Evolutionary conservation across 2,797 vertebrate genomes (phyloP), one percentile per base, ranked within the genome.

Genomic region (Leucoraja ocellata): DNA sequence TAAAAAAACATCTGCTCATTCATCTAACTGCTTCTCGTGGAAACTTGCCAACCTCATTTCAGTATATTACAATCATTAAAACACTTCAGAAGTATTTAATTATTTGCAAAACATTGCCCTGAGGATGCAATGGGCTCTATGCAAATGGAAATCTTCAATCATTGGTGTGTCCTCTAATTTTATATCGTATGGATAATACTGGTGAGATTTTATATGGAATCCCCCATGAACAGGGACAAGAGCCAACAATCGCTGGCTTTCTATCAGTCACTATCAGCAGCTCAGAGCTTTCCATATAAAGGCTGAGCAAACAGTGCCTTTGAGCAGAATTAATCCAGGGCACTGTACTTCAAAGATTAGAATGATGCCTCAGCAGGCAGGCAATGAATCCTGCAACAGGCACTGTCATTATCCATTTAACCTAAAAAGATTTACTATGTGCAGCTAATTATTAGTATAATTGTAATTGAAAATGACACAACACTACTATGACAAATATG

Each of bases 391-490:
- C 80, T 61, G 39, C 68, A 71, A 65, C 18, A 68, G 58, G n/a
- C 65, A 90, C 46, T 63, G 77, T 83, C 93, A 93, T 73, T 28
- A 93, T 91, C 58, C 39, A 93, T 93, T 93, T 93, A 74, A 78
- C 21, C 77, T 68, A 10, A 9, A 28, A 63, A 91, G 71, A 28
- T 54, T 23, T 78, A 10, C 68, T 39, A 18, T 88, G 92, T 86
- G 88, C 76, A 54, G 68, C 39, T 73, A 81, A 46, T 39, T 32
- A 36, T 36, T 73, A 61, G 28, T 36, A 21, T 93, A 93, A 94
- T 94, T 73, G 86, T 91, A 94, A 93, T 81, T 90, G 77, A 93
- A 93, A 84, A 93, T 93, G 76, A 92, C 93, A 94, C 32, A 94
- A 76, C 90, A 71, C n/a, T 84, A 58, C n/a, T 84, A 58, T 90